Base-by-base conservation (phyloP, 2,113 vertebrate genomes). In the Peromyscus polionotus region DNA sequence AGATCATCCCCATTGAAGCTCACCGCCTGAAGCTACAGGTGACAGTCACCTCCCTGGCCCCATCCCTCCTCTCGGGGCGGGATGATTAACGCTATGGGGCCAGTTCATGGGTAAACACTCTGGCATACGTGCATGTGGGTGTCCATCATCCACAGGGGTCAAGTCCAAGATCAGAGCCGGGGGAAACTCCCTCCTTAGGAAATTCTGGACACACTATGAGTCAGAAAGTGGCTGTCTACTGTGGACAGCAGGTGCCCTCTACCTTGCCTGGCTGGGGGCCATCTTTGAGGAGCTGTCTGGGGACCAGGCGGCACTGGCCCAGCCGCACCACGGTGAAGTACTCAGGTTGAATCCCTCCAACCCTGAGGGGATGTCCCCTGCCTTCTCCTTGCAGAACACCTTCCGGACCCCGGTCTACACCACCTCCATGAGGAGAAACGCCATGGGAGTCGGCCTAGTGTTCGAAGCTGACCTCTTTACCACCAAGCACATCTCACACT, bases 401-500 rank as follows among this genome's bases (percentile, higher is more conserved):
- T 98, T 99, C 57, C 98, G 99, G 97, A 99, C 99, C 0, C 99
- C 99, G 0, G 99, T 99, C 92, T 99, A 99, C 98, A 99, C 99
- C 0, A 99, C 99, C 0, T 99, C 99, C 70, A 96, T 98, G 98
- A 98, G 99, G 42, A 99, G 99, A 97, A 99, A 99, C 0, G 99
- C 99, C 0, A 99, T 99, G 99, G 99, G 99, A 0, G 97, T 98
- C 0, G 99, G 99, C 33, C 95, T 99, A 57, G 99, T 99, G 0
- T 99, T 99, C 86, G 99, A 99, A 96, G 99, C 99, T 0, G 99
- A 99, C 79, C 99, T 99, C 67, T 99, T 98, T 90, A 99, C 99
- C 0, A 98, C 98, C 0, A 98, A 97, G 95, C 99, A 99, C 97
- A 97, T 99, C 72, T 99, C 99, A 26, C 99, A 99, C 67, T 99